A percentile compares a stretch with the other conserved stretches of the same genome.
Evolutionary conservation across 2,888 invertebrate species (phyloP).

Genomic region (Mythimna ferrago): DNA sequence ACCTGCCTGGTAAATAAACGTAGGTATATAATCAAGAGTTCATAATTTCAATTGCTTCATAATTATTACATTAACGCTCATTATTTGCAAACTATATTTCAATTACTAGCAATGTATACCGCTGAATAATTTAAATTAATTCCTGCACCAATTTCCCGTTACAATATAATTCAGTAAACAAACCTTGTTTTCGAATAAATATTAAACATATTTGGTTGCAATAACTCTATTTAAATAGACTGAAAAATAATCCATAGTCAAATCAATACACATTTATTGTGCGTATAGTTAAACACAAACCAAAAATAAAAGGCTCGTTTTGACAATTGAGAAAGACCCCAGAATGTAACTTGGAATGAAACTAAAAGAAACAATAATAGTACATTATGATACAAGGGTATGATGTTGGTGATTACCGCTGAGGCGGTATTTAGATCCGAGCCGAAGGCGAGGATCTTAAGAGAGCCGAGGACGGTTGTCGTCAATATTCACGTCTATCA

Average conservation of each 20-base stretch:
- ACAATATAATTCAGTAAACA: slow-evolving; percentile 9
- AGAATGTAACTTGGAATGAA: no score
- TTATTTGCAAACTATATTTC: slow-evolving; percentile 17
- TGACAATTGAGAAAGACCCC: no score
- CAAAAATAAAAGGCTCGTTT: no score
- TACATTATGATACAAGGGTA: no score
- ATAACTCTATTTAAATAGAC: slow-evolving; percentile 10
- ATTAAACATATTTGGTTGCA: slow-evolving; percentile 2
- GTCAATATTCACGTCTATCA: no score
- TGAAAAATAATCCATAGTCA: slow-evolving; percentile 9
- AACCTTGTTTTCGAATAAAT: slow-evolving; percentile 25
- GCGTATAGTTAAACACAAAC: no score
- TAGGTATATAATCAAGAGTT: not conserved
- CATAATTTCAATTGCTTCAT: not conserved
- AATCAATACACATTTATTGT: no score
- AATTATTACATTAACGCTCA: not conserved
- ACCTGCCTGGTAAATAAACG: not conserved
- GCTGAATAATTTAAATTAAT: slow-evolving; percentile 15
- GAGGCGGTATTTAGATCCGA: no score
- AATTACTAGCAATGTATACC: not conserved
- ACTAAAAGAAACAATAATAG: no score
- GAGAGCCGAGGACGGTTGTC: no score
- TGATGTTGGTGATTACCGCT: no score
- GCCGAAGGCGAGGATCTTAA: no score
- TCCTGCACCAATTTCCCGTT: not conserved